Base-by-base conservation (phyloP, 1,140 invertebrate species). In the Zaprionus capensis region DNA sequence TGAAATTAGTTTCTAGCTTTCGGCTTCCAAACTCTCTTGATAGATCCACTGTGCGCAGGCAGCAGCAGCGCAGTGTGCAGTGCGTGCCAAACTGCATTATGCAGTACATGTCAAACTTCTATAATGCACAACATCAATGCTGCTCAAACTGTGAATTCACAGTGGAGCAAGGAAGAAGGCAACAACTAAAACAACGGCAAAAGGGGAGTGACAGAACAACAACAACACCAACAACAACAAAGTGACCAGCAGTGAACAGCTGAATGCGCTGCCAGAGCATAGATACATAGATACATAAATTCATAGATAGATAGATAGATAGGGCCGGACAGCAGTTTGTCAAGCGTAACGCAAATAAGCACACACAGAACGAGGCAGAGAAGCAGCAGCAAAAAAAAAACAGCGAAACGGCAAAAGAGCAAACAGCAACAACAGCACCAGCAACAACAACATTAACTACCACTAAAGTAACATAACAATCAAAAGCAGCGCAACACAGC, bases 301-400 rank as follows among this genome's bases (percentile, higher is more conserved):
- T 14, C 4, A 14, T 22, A 51, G 4, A 22, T 56, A 56, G 53
- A 66, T 66, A 5, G 46, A 11, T 22, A 49, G 51, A 55, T 55
- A 62, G 68, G 49, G 44, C 59, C 55, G 26, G 57, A 34, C 38
- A 57, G 31, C 78, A 77, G 68, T 87, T 80, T 86, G 65, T 86
- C 80, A 86, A 86, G 82, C 83, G 82, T 70, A 86, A 86, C 80
- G 70, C 65, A 84, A 83, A 77, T 74, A 74, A 49, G 78, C 68
- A 77, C 34, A 77, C 34, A 49, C 57, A 73, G 72, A 74, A 78
- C 49, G 24, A 34, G 73, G 49, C 51, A 28, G 59, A 80, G 63
- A 55, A 81, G 57, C 49, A 53, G 49, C 49, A 53, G 20, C 49
- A 55, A 55, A 14, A 14, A 44, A 44, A 46, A 46, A 46, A 46